A percentile compares a stretch with the other conserved stretches of the same genome.
Evolutionary conservation across 2,888 invertebrate species (phyloP).

Genomic region (Agriotes lineatus): DNA sequence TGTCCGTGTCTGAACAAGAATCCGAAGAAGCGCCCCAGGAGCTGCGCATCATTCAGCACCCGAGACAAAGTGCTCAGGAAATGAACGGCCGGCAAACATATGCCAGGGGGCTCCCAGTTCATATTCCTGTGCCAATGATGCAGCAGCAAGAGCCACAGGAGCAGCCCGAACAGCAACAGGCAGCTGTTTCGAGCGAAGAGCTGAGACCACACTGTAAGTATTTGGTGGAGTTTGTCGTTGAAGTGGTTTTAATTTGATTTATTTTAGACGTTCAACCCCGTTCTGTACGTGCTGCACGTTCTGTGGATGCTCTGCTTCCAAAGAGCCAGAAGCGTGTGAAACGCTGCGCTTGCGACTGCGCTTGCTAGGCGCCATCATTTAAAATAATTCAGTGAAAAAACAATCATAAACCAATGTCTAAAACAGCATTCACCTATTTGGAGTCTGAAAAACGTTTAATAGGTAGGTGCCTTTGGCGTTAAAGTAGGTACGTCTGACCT

Average conservation of each 20-base stretch:
- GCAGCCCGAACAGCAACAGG: constrained; percentile 62
- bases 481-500: constrained; percentile 16
- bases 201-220: constrained; percentile 83
- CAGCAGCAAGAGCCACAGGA: constrained; percentile 50
- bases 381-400: constrained; percentile 10
- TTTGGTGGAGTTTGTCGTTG: constrained; percentile 4
- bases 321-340: constrained; percentile 76
- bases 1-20: constrained; percentile 57
- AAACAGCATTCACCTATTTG: not conserved
- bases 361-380: constrained; percentile 65
- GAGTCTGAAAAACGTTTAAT: not conserved
- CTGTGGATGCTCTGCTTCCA: constrained; percentile 63
- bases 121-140: constrained; percentile 65
- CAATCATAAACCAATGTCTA: constrained; percentile 13
- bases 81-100: constrained; percentile 64
- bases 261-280: constrained; percentile 84
- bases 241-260: constrained; percentile 27
- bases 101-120: constrained; percentile 62
- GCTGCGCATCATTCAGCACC: constrained; percentile 58
- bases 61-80: constrained; percentile 60
- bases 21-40: constrained; percentile 50
- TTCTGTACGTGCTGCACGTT: constrained; percentile 76
- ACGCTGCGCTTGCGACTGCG: constrained; percentile 83
- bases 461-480: not conserved
- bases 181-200: constrained; percentile 67